Evolutionary conservation across 2,888 invertebrate species (phyloP).

Genomic region (Drosophila ochracea): DNA sequence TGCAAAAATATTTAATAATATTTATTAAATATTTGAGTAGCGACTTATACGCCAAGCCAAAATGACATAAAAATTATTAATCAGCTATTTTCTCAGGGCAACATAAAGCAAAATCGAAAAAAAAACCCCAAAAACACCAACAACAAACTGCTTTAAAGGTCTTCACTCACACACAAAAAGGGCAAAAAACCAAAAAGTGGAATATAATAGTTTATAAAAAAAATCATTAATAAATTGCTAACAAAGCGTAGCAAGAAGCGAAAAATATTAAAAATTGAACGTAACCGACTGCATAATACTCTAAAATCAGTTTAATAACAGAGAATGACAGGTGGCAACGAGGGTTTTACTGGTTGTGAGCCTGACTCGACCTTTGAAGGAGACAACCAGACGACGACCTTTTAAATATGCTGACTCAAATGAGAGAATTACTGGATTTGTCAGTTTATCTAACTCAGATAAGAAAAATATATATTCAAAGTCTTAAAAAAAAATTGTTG

Average conservation of each 20-base stretch:
- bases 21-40: conserved; percentile 21
- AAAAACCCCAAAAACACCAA: not conserved
- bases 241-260: conserved; percentile 30
- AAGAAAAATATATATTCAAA: not conserved
- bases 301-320: not conserved
- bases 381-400: not conserved
- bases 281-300: not conserved
- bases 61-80: conserved; percentile 26
- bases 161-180: conserved; percentile 16
- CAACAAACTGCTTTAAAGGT: conserved; percentile 23
- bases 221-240: conserved; percentile 32
- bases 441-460: not conserved
- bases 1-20: conserved; percentile 14
- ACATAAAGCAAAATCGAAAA: not conserved
- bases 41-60: conserved; percentile 8
- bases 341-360: not conserved
- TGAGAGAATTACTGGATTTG: not conserved
- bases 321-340: not conserved
- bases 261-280: too few relatives aligned
- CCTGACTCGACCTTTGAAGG: not conserved
- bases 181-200: conserved; percentile 22
- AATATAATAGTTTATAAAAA: conserved; percentile 31
- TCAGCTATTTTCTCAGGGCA: conserved; percentile 29
- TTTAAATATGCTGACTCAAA: not conserved
- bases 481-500: not conserved